phyloP scores from a whole-genome alignment of 2,888 invertebrate genomes.

The Isoperla grammatica region DNA sequence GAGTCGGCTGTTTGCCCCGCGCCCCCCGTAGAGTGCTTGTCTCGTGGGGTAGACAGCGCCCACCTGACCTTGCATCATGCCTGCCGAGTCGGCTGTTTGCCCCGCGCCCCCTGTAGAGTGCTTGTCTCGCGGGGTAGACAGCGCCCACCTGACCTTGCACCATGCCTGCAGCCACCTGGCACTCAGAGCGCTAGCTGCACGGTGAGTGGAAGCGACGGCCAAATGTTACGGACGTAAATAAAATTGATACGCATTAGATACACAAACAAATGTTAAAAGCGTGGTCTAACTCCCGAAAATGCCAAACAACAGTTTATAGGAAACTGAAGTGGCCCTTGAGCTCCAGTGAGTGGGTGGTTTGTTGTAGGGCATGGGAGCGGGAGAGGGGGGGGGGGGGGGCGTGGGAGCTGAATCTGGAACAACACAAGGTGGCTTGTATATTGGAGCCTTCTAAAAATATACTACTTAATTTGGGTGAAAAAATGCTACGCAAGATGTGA shows the following conservation, averaged over 20 bases:
- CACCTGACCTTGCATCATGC: neutral
- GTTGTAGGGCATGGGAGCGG: neutral
- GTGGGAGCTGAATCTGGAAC: neutral
- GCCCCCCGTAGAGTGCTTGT: too few relatives aligned
- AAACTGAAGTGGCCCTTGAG: neutral
- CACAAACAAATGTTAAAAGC: constrained; percentile 7
- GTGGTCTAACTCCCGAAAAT: constrained; percentile 7
- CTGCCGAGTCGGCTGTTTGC: neutral
- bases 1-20: too few relatives aligned
- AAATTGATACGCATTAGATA: constrained; percentile 13
- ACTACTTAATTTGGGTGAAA: too few relatives aligned
- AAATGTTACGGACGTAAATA: neutral
- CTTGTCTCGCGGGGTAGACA: neutral
- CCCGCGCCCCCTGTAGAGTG: too few relatives aligned
- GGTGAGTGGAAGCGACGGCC: too few relatives aligned
- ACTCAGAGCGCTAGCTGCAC: too few relatives aligned
- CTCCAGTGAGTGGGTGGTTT: neutral
- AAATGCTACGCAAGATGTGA: too few relatives aligned
- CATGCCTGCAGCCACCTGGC: constrained; percentile 11
- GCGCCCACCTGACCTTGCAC: neutral
- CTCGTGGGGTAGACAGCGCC: neutral
- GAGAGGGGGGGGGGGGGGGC: neutral
- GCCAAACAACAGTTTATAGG: constrained; percentile 9
- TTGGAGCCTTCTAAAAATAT: too few relatives aligned
- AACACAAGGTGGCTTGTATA: constrained; percentile 10